phyloP scores from a whole-genome alignment of 1,140 invertebrate species.

The Hyles euphorbiae region DNA sequence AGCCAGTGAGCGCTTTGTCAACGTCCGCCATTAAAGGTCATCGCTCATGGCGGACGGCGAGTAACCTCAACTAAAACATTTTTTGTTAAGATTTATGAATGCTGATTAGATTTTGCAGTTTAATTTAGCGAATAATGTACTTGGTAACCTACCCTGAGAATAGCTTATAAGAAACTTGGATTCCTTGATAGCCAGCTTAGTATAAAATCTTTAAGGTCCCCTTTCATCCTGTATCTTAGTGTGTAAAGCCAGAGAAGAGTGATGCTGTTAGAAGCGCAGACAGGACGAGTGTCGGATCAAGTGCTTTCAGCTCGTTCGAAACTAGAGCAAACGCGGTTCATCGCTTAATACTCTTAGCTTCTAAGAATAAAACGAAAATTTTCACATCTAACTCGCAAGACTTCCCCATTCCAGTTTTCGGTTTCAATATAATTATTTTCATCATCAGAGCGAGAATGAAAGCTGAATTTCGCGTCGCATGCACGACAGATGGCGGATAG shows the following conservation, averaged over 20 bases:
- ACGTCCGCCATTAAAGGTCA: constrained; percentile 66
- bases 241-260: constrained; percentile 16
- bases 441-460: constrained; percentile 23
- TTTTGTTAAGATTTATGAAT: constrained; percentile 25
- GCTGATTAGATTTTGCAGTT: constrained; percentile 16
- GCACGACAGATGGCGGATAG: constrained; percentile 23
- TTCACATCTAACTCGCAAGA: constrained; percentile 13
- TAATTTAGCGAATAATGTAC: too few relatives aligned
- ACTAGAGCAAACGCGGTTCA: constrained; percentile 21
- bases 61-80: constrained; percentile 26
- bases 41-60: constrained; percentile 47
- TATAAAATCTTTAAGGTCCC: too few relatives aligned
- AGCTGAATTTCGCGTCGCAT: constrained; percentile 16
- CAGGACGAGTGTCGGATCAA: constrained; percentile 29
- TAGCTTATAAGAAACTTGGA: too few relatives aligned
- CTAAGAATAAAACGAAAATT: constrained; percentile 11
- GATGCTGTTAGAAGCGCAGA: constrained; percentile 18
- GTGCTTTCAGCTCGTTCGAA: constrained; percentile 28
- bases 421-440: constrained; percentile 24
- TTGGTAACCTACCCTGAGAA: too few relatives aligned
- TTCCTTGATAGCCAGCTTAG: too few relatives aligned
- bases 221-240: neutral
- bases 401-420: constrained; percentile 12
- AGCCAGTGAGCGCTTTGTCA: constrained; percentile 67
- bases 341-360: constrained; percentile 3